phyloP scores from a whole-genome alignment of 2,888 invertebrate genomes.

The Gisinianus flammeolus region DNA sequence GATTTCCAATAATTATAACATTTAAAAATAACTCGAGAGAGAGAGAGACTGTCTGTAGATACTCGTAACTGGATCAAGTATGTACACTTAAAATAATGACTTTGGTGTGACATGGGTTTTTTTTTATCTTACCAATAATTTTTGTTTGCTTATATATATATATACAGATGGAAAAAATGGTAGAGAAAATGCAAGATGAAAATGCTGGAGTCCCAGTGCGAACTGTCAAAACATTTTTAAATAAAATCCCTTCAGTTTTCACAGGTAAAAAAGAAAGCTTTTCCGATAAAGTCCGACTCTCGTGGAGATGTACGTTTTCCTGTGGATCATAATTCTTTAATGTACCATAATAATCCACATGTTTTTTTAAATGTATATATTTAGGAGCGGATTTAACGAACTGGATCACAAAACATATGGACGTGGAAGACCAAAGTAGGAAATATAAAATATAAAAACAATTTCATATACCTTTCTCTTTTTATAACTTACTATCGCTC shows the following conservation, averaged over 20 bases:
- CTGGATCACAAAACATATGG: slow-evolving; percentile 92
- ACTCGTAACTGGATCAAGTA: no score
- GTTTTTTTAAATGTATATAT: no score
- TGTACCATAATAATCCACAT: no score
- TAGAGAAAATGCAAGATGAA: slow-evolving; percentile 97
- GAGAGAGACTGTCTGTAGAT: no score
- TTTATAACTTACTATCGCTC: slow-evolving; percentile 1
- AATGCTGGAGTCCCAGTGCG: slow-evolving; percentile 90
- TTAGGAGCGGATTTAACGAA: slow-evolving; percentile 86
- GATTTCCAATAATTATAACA: no score
- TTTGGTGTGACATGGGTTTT: no score
- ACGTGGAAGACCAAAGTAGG: slow-evolving; percentile 83
- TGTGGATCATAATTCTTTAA: background rate
- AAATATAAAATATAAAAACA: slow-evolving; percentile 20
- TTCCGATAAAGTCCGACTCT: no score
- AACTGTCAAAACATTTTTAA: slow-evolving; percentile 98
- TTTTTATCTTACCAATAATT: background rate
- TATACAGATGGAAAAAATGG: slow-evolving; percentile 88
- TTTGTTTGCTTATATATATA: background rate
- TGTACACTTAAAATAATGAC: no score
- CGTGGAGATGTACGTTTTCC: background rate
- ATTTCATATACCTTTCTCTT: no score
- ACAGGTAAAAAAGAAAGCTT: slow-evolving; percentile 66
- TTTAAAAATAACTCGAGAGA: no score
- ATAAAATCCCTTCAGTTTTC: slow-evolving; percentile 96